Conservation (phyloP, 1,140 invertebrate species). For the Trichoplusia ni region DNA sequence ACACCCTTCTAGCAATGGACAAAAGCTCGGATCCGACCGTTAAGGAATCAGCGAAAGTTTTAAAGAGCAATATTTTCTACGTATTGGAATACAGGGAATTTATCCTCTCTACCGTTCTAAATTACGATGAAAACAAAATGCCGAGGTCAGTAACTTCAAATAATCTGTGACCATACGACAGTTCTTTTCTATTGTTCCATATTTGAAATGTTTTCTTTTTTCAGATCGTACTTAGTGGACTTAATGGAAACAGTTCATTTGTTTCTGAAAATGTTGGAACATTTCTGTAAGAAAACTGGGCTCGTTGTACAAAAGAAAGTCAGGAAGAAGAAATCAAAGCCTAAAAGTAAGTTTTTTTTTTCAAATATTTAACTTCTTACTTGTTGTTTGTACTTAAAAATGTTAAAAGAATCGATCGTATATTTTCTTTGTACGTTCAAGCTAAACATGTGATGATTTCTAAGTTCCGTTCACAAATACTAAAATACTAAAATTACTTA, state of each 20-base stretch:
- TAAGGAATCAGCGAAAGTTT: constrained; percentile 89
- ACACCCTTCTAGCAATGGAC: constrained; percentile 92
- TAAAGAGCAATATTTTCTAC: constrained; percentile 97
- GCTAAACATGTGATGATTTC: too few relatives aligned
- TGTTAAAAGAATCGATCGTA: too few relatives aligned
- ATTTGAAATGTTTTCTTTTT: constrained; percentile 24
- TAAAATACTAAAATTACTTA: too few relatives aligned
- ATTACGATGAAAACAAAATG: constrained; percentile 93
- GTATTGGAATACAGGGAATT: constrained; percentile 97
- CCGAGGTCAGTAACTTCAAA: constrained; percentile 84
- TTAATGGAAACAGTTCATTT: constrained; percentile 94
- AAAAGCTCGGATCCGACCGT: constrained; percentile 85
- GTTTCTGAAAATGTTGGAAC: constrained; percentile 95
- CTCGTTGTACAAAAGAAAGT: constrained; percentile 90
- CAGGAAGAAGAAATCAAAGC: constrained; percentile 79
- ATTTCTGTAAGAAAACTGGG: constrained; percentile 86
- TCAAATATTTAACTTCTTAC: constrained; percentile 1
- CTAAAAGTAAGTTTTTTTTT: constrained; percentile 76
- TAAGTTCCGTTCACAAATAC: too few relatives aligned
- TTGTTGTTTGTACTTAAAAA: too few relatives aligned
- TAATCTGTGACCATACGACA: not conserved
- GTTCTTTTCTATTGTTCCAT: not conserved
- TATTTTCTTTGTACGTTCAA: too few relatives aligned
- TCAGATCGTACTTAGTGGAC: constrained; percentile 91
- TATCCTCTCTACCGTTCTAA: constrained; percentile 89